Evolutionary conservation across 2,888 invertebrate genomes (phyloP), one percentile per base, ranked within the genome.

Genomic region (Heliconius aoede): DNA sequence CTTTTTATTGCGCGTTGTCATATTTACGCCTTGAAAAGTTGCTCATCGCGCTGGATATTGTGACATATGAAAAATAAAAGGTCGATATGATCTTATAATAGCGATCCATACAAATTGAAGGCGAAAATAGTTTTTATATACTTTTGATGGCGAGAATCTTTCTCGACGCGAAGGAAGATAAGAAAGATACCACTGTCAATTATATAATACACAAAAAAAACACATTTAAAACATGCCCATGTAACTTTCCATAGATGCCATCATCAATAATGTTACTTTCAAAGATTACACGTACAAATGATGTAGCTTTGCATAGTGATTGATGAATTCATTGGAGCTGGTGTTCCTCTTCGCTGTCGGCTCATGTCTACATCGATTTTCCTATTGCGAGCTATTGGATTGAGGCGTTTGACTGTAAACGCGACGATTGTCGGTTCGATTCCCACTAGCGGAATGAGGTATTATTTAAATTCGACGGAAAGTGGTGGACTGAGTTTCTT

Each of bases 231-330:
- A 64, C n/a, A 64, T 64, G 36, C 7, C 36, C 1, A 40, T 36
- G 62, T 30, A 15, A 58, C 75, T 75, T 75, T 72, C 75, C 36
- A 62, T 55, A 40, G 36, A 67, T 36, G 69, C 62, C 18, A 75
- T 64, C 75, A 75, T 75, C 58, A 75, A 75, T 75, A 71, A 75
- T 62, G 62, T 75, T 64, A 75, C 75, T 75, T 71, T 75, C 60
- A 36, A 72, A 72, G 30, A 69, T 69, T 69, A 69, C 68, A 30
- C 72, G 36, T 72, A 72, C 72, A 72, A 69, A 68, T 76, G 73
- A 76, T 73, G 73, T 46, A 73, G 61, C 67, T 73, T 65, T 68
- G 73, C 76, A 62, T 68, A 15, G 68, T 73, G 73, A 76, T 76
- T 76, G 68, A 76, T 73, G 73, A 32, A 55, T 72, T 58, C 65